These are phyloP conservation scores for Sarcophaga variegata DNA, from an alignment of 2,888 invertebrate species.

Conservation along the genomic window DNA sequence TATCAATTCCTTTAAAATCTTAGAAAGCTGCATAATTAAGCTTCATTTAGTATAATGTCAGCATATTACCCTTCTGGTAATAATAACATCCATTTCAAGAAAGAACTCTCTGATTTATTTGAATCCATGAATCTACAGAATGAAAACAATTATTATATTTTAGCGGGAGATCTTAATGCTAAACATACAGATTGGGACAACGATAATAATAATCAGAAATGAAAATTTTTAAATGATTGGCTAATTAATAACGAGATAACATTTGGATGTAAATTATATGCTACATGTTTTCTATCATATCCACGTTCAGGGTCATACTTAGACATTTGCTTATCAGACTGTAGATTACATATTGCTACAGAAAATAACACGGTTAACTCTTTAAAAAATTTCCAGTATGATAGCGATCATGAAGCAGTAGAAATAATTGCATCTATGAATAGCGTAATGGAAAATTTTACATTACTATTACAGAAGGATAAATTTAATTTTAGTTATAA, in stretches of 20 bases:
- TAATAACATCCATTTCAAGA: too few relatives aligned
- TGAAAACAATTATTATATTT: too few relatives aligned
- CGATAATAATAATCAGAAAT: neutral
- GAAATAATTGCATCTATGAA: neutral
- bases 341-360: neutral
- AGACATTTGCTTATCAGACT: neutral
- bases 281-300: neutral
- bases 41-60: too few relatives aligned
- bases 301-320: neutral
- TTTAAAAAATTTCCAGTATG: slow-evolving; percentile 7
- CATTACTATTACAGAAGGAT: too few relatives aligned
- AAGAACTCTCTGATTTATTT: too few relatives aligned
- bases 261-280: slow-evolving; percentile 7
- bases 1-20: too few relatives aligned
- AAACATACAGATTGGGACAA: too few relatives aligned
- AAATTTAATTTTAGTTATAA: neutral
- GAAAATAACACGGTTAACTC: slow-evolving; percentile 8
- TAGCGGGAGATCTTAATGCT: too few relatives aligned
- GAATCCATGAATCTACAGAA: too few relatives aligned
- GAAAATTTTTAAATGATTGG: neutral
- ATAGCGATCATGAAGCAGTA: neutral
- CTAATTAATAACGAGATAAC: neutral
- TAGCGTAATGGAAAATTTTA: too few relatives aligned
- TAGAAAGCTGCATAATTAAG: too few relatives aligned
- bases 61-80: too few relatives aligned